These are phyloP conservation scores for Crambe crambe DNA, from an alignment of 37 sponge, comb jelly and placozoan genomes.

Conservation along the genomic window DNA sequence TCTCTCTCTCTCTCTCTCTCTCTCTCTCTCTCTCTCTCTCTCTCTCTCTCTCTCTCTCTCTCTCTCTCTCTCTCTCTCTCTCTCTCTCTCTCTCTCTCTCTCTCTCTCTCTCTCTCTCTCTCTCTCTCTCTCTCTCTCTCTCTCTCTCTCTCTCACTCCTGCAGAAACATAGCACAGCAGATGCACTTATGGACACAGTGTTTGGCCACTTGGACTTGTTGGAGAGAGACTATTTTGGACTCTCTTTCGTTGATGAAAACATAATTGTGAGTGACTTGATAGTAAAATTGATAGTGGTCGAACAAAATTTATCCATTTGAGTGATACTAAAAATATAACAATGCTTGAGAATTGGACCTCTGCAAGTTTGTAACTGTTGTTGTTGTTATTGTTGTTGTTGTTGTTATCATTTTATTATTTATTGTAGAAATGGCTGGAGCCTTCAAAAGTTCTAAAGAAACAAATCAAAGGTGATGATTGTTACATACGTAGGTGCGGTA, in stretches of 20 bases:
- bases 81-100: conserved; percentile 40
- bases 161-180: conserved; percentile 71
- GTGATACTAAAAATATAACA: background rate
- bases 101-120: conserved; percentile 52
- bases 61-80: conserved; percentile 17
- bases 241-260: conserved; percentile 51
- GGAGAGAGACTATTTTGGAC: conserved; percentile 94
- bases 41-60: conserved; percentile 42
- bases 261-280: conserved; percentile 41
- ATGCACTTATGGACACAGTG: conserved; percentile 70
- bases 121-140: conserved; percentile 36
- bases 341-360: background rate
- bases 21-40: conserved; percentile 43
- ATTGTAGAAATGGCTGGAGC: conserved; percentile 77
- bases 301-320: background rate
- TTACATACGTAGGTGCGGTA: too few relatives aligned
- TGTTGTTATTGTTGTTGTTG: background rate
- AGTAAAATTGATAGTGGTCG: background rate
- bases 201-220: conserved; percentile 67
- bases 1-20: conserved; percentile 36
- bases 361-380: background rate
- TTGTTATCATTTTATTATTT: background rate
- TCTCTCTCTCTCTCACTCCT: conserved; percentile 23
- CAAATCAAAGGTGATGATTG: conserved; percentile 71
- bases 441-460: conserved; percentile 68